Evolutionary conservation across 2,797 vertebrate species (phyloP), one percentile per base, ranked within the genome.

Genomic region (Cossypha niveicapilla): DNA sequence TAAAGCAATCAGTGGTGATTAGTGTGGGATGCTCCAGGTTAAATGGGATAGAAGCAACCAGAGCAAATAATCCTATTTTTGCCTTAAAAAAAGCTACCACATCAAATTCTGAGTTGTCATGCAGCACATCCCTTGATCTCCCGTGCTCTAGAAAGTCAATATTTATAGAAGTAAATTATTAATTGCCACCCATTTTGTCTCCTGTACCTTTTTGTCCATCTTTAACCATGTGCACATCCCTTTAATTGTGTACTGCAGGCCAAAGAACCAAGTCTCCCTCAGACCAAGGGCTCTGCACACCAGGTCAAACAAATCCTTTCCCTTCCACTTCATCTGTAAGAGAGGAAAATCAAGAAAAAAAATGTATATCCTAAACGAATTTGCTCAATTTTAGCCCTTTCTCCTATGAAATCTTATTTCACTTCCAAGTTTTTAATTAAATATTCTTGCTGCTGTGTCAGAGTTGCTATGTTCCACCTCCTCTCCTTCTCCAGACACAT

Each of bases 181-280:
- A 39, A 53, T 9, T 63, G 22, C 34, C 72, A 57, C 30, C 11
- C 42, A 34, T 45, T 56, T 60, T 39, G 18, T n/a, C 48, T 73
- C 42, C 79, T 67, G 7, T 94, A 99, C 99, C 98, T 98, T 97
- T 97, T 99, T 99, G 92, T 99, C 99, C 85, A 97, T 98, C 96
- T 99, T 99, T 79, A 99, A 94, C 99, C 99, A 99, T 30, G 98
- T 98, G 41, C 98, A 98, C 23, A 98, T 98, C 94, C 99, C 99
- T 97, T 99, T 99, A 18, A 98, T 96, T 5, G 98, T 98, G 95
- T 99, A 99, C 74, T 98, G 97, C 53, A 99, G 98, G 51, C 99
- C 99, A 94, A 99, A 99, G 95, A 99, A 99, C 99, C 99, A 99
- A 25, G 98, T 99, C 95, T 99, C 99, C 90, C 98, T 98, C 45